Evolutionary conservation across 2,113 vertebrate genomes (phyloP), one percentile per base, ranked within the genome.

Genomic region (Cynocephalus volans): DNA sequence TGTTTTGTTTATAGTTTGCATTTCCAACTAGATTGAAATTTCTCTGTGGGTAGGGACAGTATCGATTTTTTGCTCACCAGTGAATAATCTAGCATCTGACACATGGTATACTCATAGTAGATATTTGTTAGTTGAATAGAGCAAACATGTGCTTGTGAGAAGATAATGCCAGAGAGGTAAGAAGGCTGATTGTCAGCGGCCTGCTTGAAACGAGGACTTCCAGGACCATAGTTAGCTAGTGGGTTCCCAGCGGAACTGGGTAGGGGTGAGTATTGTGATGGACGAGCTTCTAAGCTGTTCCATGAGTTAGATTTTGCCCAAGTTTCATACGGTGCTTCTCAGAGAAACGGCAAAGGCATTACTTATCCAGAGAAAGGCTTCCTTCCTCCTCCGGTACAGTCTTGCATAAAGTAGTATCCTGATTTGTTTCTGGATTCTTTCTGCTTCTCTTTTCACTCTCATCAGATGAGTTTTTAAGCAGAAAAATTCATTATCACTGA

Each of bases 351-450:
- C 28, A 95, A 90, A 82, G 33, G 6, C 3, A 45, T 72, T 82
- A 87, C 21, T 69, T 3, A 67, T 79, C 33, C 18, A 90, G 7
- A 75, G 1, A 77, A 84, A 64, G 24, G 13, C 4, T 64, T 81
- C 14, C 52, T 92, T 79, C 60, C 41, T 77, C 31, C 24, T 79
- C 18, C 24, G 54, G 18, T 72, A 80, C 12, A 80, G 58, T 33
- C 5, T 9, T 13, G n/a, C 6, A 77, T 52, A 86, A 60, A 31
- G 23, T 54, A 67, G 14, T 41, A 36, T 17, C 6, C 13, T 77
- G 13, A 23, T 62, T 87, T 97, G 18, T 70, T 84, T 83, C 50
- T 76, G 28, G 60, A 67, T 77, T 92, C 8, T 69, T 92, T 33
- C 14, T 82, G 33, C 24, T 93, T 96, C 26, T 84, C 45, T 62